phyloP scores from a whole-genome alignment of 2,797 vertebrate species.

The Hafferia zeledoni region DNA sequence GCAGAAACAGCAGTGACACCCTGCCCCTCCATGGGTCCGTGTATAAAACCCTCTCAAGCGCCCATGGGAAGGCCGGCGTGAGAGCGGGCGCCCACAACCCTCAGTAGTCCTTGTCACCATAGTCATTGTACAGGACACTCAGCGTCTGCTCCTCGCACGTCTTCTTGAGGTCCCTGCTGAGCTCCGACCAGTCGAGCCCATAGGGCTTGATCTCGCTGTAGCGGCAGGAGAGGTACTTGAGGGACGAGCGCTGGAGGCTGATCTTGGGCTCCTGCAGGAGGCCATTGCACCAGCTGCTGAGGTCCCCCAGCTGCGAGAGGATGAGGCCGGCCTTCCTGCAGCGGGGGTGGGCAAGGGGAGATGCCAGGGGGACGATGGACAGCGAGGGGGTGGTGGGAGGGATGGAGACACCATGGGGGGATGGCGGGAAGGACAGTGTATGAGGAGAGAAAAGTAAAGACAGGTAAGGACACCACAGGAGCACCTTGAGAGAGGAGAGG shows the following conservation, averaged over 20 bases:
- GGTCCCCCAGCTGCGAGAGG: constrained; percentile 91
- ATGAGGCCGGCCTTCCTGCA: constrained; percentile 95
- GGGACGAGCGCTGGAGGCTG: constrained; percentile 88
- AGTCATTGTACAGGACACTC: constrained; percentile 94
- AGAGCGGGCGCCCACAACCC: not conserved
- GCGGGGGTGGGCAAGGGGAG: not conserved
- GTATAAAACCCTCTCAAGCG: constrained; percentile 39
- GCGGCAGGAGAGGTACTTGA: constrained; percentile 93
- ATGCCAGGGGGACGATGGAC: not conserved
- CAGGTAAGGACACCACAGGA: not conserved
- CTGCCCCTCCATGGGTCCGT: not conserved
- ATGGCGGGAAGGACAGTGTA: not conserved
- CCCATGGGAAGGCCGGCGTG: not conserved
- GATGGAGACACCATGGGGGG: not conserved
- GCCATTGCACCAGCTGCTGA: constrained; percentile 91
- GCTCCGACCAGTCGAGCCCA: constrained; percentile 91
- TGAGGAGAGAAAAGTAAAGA: constrained; percentile 54
- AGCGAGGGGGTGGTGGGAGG: not conserved
- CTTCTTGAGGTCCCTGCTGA: constrained; percentile 92
- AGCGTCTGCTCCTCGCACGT: constrained; percentile 94
- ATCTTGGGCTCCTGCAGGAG: constrained; percentile 96
- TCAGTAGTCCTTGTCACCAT: constrained; percentile 92
- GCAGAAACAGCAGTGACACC: constrained; percentile 23
- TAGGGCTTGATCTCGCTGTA: constrained; percentile 96
- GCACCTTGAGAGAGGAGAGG: not conserved